Percentiles rank a stretch among this genome's conserved stretches.
Conservation (phyloP, 2,113 vertebrate species). For the Nothobranchius furzeri region DNA sequence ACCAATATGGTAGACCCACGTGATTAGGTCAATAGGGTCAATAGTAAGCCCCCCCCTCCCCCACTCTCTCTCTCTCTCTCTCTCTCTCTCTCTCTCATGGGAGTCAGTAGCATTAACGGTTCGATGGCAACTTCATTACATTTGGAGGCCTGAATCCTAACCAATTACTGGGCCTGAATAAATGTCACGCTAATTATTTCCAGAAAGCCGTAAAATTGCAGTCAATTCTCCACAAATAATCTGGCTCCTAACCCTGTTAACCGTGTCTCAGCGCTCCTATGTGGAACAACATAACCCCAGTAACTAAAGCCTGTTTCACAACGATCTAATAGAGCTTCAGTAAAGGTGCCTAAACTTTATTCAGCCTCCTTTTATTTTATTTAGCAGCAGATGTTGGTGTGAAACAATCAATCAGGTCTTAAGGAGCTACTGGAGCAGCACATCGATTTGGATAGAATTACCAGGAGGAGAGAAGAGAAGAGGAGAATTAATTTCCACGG, state of each 20-base stretch:
- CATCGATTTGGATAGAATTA: slow-evolving; percentile 33
- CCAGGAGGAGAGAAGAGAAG: background rate
- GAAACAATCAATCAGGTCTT: slow-evolving; percentile 23
- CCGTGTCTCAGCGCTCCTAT: too few relatives aligned
- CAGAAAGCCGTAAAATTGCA: slow-evolving; percentile 67
- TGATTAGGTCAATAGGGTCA: too few relatives aligned
- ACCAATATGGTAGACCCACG: too few relatives aligned
- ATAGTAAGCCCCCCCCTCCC: too few relatives aligned
- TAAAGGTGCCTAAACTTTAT: slow-evolving; percentile 30
- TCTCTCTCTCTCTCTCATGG: slow-evolving; percentile 23
- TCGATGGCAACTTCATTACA: slow-evolving; percentile 69
- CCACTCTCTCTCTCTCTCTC: too few relatives aligned
- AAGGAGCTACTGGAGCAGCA: slow-evolving; percentile 17
- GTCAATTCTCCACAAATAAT: slow-evolving; percentile 65
- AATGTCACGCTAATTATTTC: slow-evolving; percentile 68
- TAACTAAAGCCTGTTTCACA: slow-evolving; percentile 34
- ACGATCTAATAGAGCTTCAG: slow-evolving; percentile 29
- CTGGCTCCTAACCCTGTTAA: slow-evolving; percentile 29
- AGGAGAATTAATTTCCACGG: slow-evolving; percentile 7
- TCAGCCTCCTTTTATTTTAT: slow-evolving; percentile 34
- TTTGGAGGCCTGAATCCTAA: slow-evolving; percentile 57
- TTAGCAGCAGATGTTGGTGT: slow-evolving; percentile 21
- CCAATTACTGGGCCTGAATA: slow-evolving; percentile 67
- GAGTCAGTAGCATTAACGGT: slow-evolving; percentile 48
- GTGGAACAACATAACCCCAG: too few relatives aligned